A percentile compares a stretch with the other conserved stretches of the same genome.
These are phyloP conservation scores for Brienomyrus brachyistius DNA, from an alignment of 2,113 vertebrate genomes.

Conservation along the genomic window DNA sequence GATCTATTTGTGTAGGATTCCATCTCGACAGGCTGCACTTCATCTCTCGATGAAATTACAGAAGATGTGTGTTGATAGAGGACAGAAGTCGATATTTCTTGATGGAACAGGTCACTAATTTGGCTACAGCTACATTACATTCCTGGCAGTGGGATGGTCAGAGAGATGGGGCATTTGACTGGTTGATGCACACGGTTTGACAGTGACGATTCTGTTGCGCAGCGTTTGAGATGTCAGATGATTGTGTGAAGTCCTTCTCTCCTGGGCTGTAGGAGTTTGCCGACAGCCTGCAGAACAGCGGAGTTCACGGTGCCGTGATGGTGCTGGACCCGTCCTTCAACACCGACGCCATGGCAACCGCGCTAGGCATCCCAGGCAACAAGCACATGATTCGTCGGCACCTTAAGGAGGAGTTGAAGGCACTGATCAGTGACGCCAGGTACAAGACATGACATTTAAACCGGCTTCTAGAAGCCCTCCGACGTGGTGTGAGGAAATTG, in stretches of 20 bases:
- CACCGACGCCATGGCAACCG: conserved; percentile 60
- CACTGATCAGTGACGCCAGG: conserved; percentile 58
- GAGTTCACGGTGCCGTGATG: conserved; percentile 74
- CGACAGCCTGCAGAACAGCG: conserved; percentile 69
- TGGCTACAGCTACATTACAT: background rate
- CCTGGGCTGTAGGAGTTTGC: conserved; percentile 65
- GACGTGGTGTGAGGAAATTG: background rate
- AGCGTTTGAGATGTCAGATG: background rate
- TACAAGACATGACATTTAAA: conserved; percentile 35
- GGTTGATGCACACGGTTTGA: background rate
- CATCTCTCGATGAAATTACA: background rate
- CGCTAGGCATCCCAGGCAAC: conserved; percentile 65
- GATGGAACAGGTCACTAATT: background rate
- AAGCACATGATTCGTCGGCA: conserved; percentile 78
- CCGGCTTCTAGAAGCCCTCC: background rate
- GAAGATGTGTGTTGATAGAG: background rate
- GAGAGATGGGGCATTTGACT: background rate
- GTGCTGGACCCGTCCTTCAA: conserved; percentile 74
- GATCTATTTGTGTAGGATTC: background rate
- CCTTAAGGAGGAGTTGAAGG: conserved; percentile 73
- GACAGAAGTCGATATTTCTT: background rate
- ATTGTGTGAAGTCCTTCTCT: background rate
- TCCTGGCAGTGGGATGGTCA: background rate
- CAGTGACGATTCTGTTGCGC: background rate
- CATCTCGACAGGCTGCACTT: background rate